phyloP scores from a whole-genome alignment of 2,797 vertebrate species.

The Eospalax fontanierii region DNA sequence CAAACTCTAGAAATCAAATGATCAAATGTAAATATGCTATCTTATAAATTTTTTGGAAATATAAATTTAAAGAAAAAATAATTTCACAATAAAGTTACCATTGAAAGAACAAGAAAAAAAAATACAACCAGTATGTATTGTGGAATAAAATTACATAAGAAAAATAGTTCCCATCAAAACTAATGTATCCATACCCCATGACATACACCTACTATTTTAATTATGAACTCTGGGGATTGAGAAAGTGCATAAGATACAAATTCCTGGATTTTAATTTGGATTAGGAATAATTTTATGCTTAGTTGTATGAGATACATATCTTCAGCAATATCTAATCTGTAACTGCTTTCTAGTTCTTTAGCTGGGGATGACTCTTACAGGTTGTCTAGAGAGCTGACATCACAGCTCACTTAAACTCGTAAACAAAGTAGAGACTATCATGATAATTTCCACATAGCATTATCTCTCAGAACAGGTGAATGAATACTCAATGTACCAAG shows the following conservation, averaged over 20 bases:
- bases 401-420: background rate
- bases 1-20: background rate
- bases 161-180: background rate
- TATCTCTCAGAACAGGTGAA: background rate
- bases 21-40: background rate
- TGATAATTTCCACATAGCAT: background rate
- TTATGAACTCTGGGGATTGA: background rate
- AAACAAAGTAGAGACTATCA: background rate
- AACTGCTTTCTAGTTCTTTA: background rate
- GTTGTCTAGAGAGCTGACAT: background rate
- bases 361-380: no score
- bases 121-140: background rate
- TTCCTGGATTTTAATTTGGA: background rate
- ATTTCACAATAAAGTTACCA: background rate
- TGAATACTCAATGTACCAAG: background rate
- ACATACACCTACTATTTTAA: background rate
- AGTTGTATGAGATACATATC: background rate
- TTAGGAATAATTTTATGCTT: background rate
- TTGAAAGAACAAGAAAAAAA: background rate
- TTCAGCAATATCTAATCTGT: background rate
- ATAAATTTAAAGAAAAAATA: background rate
- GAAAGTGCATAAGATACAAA: background rate
- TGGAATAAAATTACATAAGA: background rate
- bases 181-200: background rate
- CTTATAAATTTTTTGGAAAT: background rate